Conservation (phyloP, 2,113 vertebrate genomes). For the Origma solitaria region DNA sequence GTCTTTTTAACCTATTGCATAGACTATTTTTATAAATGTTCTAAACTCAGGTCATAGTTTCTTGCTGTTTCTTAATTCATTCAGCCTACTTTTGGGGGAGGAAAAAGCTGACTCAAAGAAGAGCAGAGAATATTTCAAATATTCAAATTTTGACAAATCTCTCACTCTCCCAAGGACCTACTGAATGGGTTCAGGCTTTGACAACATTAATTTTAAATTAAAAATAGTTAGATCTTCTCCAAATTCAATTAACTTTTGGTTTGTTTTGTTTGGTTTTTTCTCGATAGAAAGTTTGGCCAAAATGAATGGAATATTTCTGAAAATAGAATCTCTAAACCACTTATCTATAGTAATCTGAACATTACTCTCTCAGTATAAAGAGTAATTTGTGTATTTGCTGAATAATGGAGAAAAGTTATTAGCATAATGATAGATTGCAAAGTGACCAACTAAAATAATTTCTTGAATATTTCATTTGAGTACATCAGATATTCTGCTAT, state of each 20-base stretch:
- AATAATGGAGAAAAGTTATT: neutral
- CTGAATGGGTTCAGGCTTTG: neutral
- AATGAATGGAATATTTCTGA: neutral
- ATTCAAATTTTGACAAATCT: neutral
- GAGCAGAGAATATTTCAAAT: neutral
- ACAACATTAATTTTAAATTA: neutral
- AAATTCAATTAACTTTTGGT: neutral
- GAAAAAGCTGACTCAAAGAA: neutral
- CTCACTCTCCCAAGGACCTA: neutral
- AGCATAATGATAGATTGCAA: neutral
- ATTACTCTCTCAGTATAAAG: neutral
- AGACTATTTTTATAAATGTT: neutral
- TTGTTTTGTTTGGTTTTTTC: neutral
- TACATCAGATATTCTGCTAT: neutral
- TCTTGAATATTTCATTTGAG: neutral
- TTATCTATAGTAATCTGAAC: neutral
- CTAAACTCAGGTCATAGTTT: neutral
- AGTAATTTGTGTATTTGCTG: neutral
- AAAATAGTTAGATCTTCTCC: neutral
- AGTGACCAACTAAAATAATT: neutral
- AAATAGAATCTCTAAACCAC: neutral
- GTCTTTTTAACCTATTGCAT: neutral
- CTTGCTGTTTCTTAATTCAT: neutral
- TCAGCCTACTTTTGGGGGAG: neutral
- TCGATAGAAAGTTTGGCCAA: neutral